Evolutionary conservation across 1,140 invertebrate species (phyloP).

Genomic region (Halictus rubicundus): DNA sequence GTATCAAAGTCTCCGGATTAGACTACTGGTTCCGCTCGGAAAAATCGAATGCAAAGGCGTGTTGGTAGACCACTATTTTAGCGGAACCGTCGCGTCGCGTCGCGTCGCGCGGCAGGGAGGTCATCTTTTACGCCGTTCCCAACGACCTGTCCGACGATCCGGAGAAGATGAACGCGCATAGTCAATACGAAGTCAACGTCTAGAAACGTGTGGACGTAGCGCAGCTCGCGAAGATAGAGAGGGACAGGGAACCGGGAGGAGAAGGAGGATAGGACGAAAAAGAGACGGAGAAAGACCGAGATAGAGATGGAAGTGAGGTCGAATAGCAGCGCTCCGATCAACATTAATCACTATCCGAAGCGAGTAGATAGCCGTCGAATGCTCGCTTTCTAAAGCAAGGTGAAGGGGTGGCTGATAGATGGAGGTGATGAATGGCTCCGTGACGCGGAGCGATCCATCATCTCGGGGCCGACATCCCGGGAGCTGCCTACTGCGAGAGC

Average conservation of each 20-base stretch:
- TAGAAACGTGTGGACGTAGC: slow-evolving; percentile 57
- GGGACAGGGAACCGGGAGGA: neutral
- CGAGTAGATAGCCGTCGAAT: slow-evolving; percentile 79
- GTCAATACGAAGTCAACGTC: slow-evolving; percentile 63
- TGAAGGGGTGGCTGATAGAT: slow-evolving; percentile 79
- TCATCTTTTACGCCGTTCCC: slow-evolving; percentile 58
- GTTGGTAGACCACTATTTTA: slow-evolving; percentile 20
- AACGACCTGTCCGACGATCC: slow-evolving; percentile 59
- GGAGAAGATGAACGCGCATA: slow-evolving; percentile 60
- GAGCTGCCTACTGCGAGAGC: slow-evolving; percentile 74
- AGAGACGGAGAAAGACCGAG: slow-evolving; percentile 13
- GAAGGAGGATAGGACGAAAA: slow-evolving; percentile 1
- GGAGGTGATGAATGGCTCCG: slow-evolving; percentile 80
- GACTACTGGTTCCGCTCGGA: neutral
- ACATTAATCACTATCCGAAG: slow-evolving; percentile 80
- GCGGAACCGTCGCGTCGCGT: neutral
- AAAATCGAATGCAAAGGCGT: slow-evolving; percentile 26
- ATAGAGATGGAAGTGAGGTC: slow-evolving; percentile 75
- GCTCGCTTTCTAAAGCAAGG: slow-evolving; percentile 78
- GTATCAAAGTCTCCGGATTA: neutral
- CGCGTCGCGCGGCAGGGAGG: neutral
- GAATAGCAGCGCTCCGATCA: slow-evolving; percentile 78
- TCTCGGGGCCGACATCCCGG: slow-evolving; percentile 76
- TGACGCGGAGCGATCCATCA: slow-evolving; percentile 79
- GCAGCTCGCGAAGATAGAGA: slow-evolving; percentile 32